Base-by-base conservation (phyloP, 2,113 vertebrate genomes). In the Polypterus senegalus region DNA sequence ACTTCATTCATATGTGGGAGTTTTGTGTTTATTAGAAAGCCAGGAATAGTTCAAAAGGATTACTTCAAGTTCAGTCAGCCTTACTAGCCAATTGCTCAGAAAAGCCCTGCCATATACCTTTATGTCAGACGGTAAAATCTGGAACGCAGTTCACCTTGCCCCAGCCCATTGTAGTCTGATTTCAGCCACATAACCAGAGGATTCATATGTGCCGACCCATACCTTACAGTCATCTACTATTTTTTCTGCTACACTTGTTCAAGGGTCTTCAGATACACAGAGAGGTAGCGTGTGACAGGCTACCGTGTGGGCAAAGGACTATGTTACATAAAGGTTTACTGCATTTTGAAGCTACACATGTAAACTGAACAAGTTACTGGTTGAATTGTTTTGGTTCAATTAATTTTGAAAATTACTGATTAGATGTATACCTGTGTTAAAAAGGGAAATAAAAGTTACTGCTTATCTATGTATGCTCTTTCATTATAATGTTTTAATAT, bases 181-280 rank as follows among this genome's bases (percentile, higher is more conserved):
- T 4, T 2, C 53, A 52, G 5, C 6, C 0, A 0, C 4, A 47
- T 10, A 48, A 46, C 3, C 55, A 48, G 1, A 46, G 49, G 10
- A 61, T 63, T 46, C 9, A 61, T 52, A 9, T 59, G 54, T 9
- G 57, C 49, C 52, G 46, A 5, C 4, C 8, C 5, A 10, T 47
- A 47, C 46, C 46, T 47, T 47, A 10, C 5, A 47, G 61, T 48
- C 70, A 71, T 71, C 57, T 66, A 66, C 71, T 74, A 67, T n/a
- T 46, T 65, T 57, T n/a, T 3, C 2, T 5, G 65, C 10, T 48
- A 11, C 68, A 51, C 69, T 66, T 65, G 65, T 48, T 66, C 45
- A 59, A 46, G 58, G 67, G 7, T 47, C 64, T 71, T 68, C 66
- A 27, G 27, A 27, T 59, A 66, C 63, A 72, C 67, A 74, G 67